Evolutionary conservation across 2,113 vertebrate genomes (phyloP), one percentile per base, ranked within the genome.

Genomic region (Tachuris rubrigastra): DNA sequence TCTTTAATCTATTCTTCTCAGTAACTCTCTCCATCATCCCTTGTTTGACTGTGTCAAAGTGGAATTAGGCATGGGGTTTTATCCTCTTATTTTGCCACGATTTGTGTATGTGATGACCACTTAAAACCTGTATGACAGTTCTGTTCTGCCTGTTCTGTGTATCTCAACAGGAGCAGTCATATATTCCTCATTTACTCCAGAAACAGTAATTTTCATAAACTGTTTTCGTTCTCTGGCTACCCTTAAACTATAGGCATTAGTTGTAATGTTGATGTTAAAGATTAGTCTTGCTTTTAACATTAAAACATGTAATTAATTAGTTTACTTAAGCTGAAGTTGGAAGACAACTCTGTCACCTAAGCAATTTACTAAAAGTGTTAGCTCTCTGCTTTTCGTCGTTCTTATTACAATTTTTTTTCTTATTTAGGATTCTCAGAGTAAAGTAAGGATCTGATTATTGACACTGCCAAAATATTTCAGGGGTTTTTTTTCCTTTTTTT

Each of bases 321-420:
- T 93, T 92, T 91, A 53, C 58, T 87, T 60, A 59, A 55, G 21
- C 13, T 44, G 66, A 69, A 80, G 33, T 56, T 92, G 89, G 60
- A 87, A 95, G 84, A 85, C 91, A 78, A 55, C 37, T 66, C 60
- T 44, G 15, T 95, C 67, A 80, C 47, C 93, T 39, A 58, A 50
- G 33, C 16, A 85, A 87, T 52, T 53, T 84, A 69, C 82, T 72
- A 42, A 73, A 68, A 46, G 74, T 23, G 42, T 92, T 79, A 86
- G 18, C 14, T 68, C 35, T 83, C 35, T 55, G 35, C 9, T 83
- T 95, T 93, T 85, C 10, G 8, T 88, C 24, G 33, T 7, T 93
- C 71, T 92, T 90, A 41, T 89, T 93, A 82, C 87, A 85, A 72
- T 89, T 49, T 18, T 85, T 87, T 94, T 93, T 91, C 82, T 93